These are phyloP conservation scores for Penaeus japonicus DNA, from an alignment of 1,140 invertebrate species.

Conservation along the genomic window DNA sequence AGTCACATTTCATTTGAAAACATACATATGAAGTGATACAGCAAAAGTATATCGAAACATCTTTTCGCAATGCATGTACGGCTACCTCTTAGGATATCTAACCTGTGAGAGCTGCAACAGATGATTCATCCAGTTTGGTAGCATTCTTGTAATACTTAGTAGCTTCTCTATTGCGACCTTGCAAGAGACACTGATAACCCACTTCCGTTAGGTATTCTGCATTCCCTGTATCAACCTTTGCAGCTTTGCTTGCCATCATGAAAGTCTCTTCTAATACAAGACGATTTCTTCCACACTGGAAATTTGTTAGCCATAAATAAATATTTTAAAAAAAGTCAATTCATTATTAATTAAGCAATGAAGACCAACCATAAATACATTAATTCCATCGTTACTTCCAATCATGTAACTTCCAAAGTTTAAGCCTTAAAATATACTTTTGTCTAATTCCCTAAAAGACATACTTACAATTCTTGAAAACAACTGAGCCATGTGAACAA, in stretches of 20 bases:
- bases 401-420: too few relatives aligned
- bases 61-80: too few relatives aligned
- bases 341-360: neutral
- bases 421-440: too few relatives aligned
- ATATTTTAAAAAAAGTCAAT: neutral
- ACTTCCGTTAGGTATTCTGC: conserved; percentile 79
- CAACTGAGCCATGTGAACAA: conserved; percentile 75
- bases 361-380: too few relatives aligned
- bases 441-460: too few relatives aligned
- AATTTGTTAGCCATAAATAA: neutral
- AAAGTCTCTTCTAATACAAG: conserved; percentile 77
- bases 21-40: too few relatives aligned
- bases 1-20: too few relatives aligned
- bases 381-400: too few relatives aligned
- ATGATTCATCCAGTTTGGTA: conserved; percentile 83
- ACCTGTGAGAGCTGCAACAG: conserved; percentile 75
- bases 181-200: conserved; percentile 78
- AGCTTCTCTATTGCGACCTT: conserved; percentile 80
- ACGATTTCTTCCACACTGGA: conserved; percentile 75
- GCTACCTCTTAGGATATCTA: neutral
- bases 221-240: conserved; percentile 75
- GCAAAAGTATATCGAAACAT: too few relatives aligned
- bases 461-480: conserved; percentile 75
- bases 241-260: conserved; percentile 77
- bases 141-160: conserved; percentile 80